Percentiles rank a stretch among this genome's conserved stretches.
Conservation (phyloP, 2,888 invertebrate genomes). For the Acrocera orbiculus region DNA sequence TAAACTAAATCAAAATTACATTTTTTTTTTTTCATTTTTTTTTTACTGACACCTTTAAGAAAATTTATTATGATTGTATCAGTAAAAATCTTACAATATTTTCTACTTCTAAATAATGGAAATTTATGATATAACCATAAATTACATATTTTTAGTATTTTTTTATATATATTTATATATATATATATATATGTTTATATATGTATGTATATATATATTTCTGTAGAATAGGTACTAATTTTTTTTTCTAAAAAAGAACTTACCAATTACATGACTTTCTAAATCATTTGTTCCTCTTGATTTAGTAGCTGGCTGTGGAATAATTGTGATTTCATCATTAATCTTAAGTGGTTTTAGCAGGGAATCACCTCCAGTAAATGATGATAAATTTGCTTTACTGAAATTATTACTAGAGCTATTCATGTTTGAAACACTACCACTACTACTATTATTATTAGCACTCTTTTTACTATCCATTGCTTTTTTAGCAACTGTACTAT, state of each 20-base stretch:
- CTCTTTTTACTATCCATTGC: constrained; percentile 62
- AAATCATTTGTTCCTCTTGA: constrained; percentile 29
- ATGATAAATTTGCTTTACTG: not conserved
- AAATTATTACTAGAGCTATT: constrained; percentile 11
- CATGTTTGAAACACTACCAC: constrained; percentile 11
- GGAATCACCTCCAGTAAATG: constrained; percentile 35
- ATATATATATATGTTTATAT: too few species aligned
- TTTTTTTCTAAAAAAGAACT: constrained; percentile 12
- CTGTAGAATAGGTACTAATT: too few species aligned
- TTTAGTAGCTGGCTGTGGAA: constrained; percentile 55
- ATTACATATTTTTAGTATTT: not conserved
- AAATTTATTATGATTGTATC: too few species aligned
- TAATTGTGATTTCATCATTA: constrained; percentile 78
- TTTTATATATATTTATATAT: too few species aligned
- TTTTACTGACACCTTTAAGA: too few species aligned
- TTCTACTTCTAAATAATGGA: too few species aligned
- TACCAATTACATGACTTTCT: constrained; percentile 32
- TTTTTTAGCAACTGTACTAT: constrained; percentile 75
- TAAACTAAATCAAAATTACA: too few species aligned
- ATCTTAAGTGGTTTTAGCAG: constrained; percentile 66
- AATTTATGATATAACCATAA: too few species aligned
- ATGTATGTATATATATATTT: too few species aligned
- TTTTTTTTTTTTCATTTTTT: too few species aligned
- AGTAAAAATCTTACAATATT: too few species aligned
- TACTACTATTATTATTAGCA: constrained; percentile 18